Conservation (phyloP, 2,888 invertebrate species). For the Zelleria hepariella region DNA sequence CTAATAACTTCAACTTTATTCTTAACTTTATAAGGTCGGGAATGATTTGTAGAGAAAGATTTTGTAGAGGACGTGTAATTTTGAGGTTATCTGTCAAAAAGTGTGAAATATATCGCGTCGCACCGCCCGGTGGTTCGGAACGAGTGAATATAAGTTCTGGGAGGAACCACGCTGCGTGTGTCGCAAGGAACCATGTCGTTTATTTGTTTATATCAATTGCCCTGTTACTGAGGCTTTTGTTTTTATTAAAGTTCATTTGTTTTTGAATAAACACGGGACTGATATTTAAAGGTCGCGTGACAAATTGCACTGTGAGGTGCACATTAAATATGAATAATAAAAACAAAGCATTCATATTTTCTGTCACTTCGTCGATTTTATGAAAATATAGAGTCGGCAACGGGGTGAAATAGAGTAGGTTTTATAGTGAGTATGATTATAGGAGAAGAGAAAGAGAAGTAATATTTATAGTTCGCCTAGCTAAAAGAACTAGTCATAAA, state of each 20-base stretch:
- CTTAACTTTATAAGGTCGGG: not conserved
- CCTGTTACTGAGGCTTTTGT: slow-evolving; percentile 9
- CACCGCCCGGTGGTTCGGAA: slow-evolving; percentile 42
- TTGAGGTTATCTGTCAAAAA: slow-evolving; percentile 45
- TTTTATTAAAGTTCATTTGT: slow-evolving; percentile 7
- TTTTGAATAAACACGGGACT: not conserved
- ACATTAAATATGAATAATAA: not conserved
- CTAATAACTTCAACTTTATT: not conserved
- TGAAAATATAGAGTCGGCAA: no score
- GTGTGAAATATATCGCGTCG: slow-evolving; percentile 33
- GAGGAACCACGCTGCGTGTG: slow-evolving; percentile 54
- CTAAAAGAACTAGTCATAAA: no score
- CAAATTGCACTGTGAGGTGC: not conserved
- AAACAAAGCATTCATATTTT: not conserved
- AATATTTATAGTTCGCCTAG: no score
- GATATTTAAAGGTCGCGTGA: not conserved
- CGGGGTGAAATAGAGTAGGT: no score
- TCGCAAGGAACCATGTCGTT: slow-evolving; percentile 33
- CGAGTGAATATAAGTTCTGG: slow-evolving; percentile 47
- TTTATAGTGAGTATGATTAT: no score
- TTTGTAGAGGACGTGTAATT: slow-evolving; percentile 13
- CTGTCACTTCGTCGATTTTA: no score
- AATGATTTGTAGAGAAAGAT: not conserved
- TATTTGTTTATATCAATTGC: slow-evolving; percentile 38
- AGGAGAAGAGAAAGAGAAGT: no score